Evolutionary conservation across 2,888 invertebrate genomes (phyloP), one percentile per base, ranked within the genome.

Genomic region (Agrotis puta): DNA sequence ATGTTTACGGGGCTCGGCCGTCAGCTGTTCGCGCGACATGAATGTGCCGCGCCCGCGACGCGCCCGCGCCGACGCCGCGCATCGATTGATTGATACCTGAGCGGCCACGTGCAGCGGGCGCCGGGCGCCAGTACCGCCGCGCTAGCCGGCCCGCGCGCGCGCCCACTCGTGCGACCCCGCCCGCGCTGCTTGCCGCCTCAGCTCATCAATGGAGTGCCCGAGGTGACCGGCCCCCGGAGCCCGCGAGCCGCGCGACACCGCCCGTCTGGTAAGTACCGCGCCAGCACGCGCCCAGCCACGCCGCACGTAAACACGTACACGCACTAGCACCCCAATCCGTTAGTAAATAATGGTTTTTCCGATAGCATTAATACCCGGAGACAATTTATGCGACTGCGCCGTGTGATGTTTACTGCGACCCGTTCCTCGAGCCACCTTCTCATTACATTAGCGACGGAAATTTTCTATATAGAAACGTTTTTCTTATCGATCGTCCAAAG

Each of bases 31-130:
- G 87, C 92, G 88, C 89, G 90, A 88, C 92, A 93, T 95, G 95
- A 95, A 95, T 95, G 95, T 92, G 92, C 89, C 93, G 93, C 93
- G 93, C 94, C 89, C 92, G 94, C 94, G 93, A 92, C 88, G 89
- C 88, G 88, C 85, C 82, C 82, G 86, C 81, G 85, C 86, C 86
- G 85, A 87, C 82, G 61, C 89, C 83, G 86, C 91, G 88, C 94
- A 94, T 94, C 94, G 94, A 95, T 95, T 95, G 95, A 94, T 92
- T 94, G 94, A 93, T 93, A 94, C 93, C 93, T 93, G 91, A 89
- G 89, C 86, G 83, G 85, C 89, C 90, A 90, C 90, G 91, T 88
- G 90, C 87, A 85, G 83, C 86, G 85, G 88, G 85, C 84, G 92
- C 90, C 89, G 90, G 91, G 87, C 83, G 83, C 77, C 92, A 93